Percentiles rank a stretch among this genome's conserved stretches.
These are phyloP conservation scores for Porites divaricata DNA, from an alignment of 92 coral and sea anemone species.

Conservation along the genomic window DNA sequence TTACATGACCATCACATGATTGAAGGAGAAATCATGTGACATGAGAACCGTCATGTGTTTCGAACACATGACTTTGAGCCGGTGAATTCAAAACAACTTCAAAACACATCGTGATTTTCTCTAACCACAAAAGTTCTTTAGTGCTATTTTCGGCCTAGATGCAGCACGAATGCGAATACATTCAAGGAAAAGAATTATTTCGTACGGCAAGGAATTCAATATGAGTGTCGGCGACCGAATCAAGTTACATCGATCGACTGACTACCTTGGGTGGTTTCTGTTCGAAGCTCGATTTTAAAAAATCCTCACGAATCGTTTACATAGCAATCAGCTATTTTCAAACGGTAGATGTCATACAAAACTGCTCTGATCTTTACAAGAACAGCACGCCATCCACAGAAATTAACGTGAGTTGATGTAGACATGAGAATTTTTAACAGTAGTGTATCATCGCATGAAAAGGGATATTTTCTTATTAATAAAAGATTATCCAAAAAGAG, in stretches of 20 bases:
- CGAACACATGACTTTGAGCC: conserved; percentile 41
- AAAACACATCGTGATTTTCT: neutral
- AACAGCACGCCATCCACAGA: too few species aligned
- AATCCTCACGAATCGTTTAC: too few species aligned
- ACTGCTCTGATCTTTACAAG: too few species aligned
- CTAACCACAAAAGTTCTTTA: neutral
- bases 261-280: neutral
- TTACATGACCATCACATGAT: conserved; percentile 49
- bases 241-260: conserved; percentile 18
- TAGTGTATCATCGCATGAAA: conserved; percentile 1
- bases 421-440: neutral
- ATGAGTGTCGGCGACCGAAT: conserved; percentile 12
- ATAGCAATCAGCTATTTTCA: too few species aligned
- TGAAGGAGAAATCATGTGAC: conserved; percentile 49
- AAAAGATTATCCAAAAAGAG: conserved; percentile 32
- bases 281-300: too few species aligned
- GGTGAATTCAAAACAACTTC: conserved; percentile 46
- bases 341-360: too few species aligned
- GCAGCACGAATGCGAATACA: neutral
- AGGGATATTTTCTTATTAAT: conserved; percentile 28
- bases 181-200: neutral
- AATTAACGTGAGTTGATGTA: too few species aligned
- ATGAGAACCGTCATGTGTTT: conserved; percentile 37
- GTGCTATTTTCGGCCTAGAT: neutral
- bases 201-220: neutral